A percentile compares a stretch with the other conserved stretches of the same genome.
Conservation (phyloP, 2,113 vertebrate species). For the Esox niger region DNA sequence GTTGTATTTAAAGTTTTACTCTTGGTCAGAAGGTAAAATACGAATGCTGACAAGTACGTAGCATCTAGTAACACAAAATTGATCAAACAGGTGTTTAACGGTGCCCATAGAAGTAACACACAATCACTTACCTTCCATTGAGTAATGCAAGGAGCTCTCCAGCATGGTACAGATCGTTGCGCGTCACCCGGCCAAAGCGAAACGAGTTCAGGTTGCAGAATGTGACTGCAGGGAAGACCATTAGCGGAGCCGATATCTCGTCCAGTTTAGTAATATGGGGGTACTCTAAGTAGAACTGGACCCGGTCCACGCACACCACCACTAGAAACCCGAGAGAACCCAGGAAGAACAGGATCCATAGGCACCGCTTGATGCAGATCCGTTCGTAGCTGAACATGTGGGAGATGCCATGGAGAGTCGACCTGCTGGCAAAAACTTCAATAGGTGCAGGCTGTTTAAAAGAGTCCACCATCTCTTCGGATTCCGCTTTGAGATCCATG, state of each 20-base stretch:
- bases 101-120: no score
- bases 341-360: conserved; percentile 95
- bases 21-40: no score
- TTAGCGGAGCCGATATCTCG: conserved; percentile 83
- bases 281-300: conserved; percentile 96
- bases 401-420: conserved; percentile 95
- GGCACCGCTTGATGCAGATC: conserved; percentile 85
- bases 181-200: conserved; percentile 92
- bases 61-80: not conserved
- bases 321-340: conserved; percentile 86
- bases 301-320: conserved; percentile 90
- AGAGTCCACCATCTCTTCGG: conserved; percentile 76
- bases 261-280: conserved; percentile 98
- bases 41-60: no score
- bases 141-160: conserved; percentile 95
- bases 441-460: conserved; percentile 84
- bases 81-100: no score
- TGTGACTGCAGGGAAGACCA: conserved; percentile 91
- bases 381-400: conserved; percentile 98
- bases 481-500: conserved; percentile 92
- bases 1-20: no score
- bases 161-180: conserved; percentile 97
- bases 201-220: conserved; percentile 99
- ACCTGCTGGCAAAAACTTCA: conserved; percentile 95
- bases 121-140: conserved; percentile 84